These are phyloP conservation scores for Drosophila fungiperda DNA, from an alignment of 2,888 invertebrate genomes.

Conservation along the genomic window DNA sequence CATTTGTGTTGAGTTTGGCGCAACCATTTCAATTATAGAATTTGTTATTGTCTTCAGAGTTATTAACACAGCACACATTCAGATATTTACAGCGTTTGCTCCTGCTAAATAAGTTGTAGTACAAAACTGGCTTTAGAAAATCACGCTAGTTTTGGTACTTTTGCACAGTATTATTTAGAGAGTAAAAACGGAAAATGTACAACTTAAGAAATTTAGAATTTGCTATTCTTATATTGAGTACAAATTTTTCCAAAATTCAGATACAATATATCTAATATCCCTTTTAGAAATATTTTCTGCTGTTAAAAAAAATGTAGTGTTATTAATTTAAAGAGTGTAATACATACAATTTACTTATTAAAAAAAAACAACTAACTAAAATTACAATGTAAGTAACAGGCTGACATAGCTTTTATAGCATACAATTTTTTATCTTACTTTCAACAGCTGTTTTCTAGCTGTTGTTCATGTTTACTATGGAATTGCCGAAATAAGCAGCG, in stretches of 20 bases:
- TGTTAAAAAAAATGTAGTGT: background rate
- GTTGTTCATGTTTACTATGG: constrained; percentile 46
- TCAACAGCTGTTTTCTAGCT: constrained; percentile 14
- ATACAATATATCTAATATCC: background rate
- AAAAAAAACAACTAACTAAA: background rate
- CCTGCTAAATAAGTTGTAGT: background rate
- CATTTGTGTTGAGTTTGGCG: constrained; percentile 12
- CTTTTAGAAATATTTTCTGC: background rate
- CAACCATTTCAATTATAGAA: background rate
- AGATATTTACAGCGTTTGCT: background rate
- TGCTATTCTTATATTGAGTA: background rate
- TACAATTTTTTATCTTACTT: background rate
- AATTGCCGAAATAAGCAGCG: constrained; percentile 62
- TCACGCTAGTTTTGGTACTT: background rate
- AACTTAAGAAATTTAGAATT: background rate
- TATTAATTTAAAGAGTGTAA: background rate
- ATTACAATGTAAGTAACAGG: background rate
- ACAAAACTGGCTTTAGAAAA: background rate
- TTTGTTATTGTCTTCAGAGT: background rate
- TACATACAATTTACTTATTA: background rate
- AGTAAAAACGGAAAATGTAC: too few species aligned
- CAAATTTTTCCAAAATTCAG: background rate
- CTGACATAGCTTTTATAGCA: background rate
- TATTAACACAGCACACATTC: background rate
- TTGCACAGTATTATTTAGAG: background rate